Percentiles rank a stretch among this genome's conserved stretches.
These are phyloP conservation scores for Amazona ochrocephala DNA, from an alignment of 2,797 vertebrate species.

Conservation along the genomic window DNA sequence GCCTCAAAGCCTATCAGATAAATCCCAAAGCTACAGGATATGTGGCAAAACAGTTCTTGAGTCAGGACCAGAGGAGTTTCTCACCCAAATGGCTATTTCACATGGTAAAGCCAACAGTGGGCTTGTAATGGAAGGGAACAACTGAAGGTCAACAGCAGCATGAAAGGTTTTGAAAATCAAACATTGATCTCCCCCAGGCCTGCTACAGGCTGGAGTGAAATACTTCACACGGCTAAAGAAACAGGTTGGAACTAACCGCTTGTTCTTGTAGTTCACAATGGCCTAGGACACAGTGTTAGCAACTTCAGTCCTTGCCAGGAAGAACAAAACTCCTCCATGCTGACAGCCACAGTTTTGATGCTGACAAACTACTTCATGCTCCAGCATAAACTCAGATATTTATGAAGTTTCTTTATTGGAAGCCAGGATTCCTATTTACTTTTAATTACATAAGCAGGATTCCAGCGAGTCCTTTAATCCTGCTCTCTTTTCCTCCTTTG, in stretches of 20 bases:
- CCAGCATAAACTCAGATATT: slow-evolving; percentile 59
- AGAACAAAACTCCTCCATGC: slow-evolving; percentile 54
- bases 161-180: slow-evolving; percentile 9
- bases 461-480: slow-evolving; percentile 40
- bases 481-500: background rate
- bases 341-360: slow-evolving; percentile 61
- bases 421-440: slow-evolving; percentile 45
- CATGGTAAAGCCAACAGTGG: background rate
- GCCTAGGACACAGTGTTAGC: background rate
- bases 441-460: slow-evolving; percentile 61
- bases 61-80: background rate
- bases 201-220: background rate
- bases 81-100: background rate
- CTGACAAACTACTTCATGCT: slow-evolving; percentile 33
- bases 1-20: slow-evolving; percentile 4
- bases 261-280: background rate
- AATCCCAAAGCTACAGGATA: background rate
- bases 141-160: background rate
- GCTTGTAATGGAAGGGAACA: background rate
- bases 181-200: background rate
- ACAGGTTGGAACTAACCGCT: background rate
- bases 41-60: background rate
- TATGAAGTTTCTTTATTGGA: slow-evolving; percentile 60
- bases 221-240: background rate
- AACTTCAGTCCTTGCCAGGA: slow-evolving; percentile 42